Evolutionary conservation across 2,113 vertebrate genomes (phyloP), one percentile per base, ranked within the genome.

Genomic region (Leiothrix lutea): DNA sequence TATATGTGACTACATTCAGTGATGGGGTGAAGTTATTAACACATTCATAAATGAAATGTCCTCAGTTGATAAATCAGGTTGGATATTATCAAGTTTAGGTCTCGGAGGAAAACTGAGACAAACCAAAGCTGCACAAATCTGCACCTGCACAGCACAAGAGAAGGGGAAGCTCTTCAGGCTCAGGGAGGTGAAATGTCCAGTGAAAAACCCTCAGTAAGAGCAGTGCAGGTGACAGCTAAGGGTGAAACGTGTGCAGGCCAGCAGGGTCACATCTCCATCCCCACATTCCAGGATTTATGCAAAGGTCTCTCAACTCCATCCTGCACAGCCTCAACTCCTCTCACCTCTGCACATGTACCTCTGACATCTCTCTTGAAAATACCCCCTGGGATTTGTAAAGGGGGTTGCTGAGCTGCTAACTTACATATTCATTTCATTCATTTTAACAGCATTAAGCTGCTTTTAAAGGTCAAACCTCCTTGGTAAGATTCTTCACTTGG

Each of bases 371-470:
- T 31, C 42, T 31, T 26, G 80, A 77, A 95, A 93, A 61, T 3
- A 56, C 2, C 80, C 86, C 31, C 54, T 4, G 64, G 80, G 60
- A 86, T 73, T 61, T 51, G 78, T 67, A 54, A 90, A 93, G 47
- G 8, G 71, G 96, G 58, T 64, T 74, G 73, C 4, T 70, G 84
- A 94, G 75, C 79, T 95, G 91, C 77, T 78, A 75, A 88, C 61
- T 84, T 86, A 74, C 47, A 80, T 26, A 70, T 82, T 95, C 86
- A 48, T 85, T 95, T 74, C 44, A 92, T 89, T 95, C 25, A 94
- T 92, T 88, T 97, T 86, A 96, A 82, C 44, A 53, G 77, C 62
- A 88, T 58, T 93, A 89, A 77, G 71, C 77, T 82, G 70, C 88
- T 91, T 94, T 93, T 69, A 92, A 93, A 84, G 14, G 12, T 85